Conservation (phyloP, 2,113 vertebrate species). For the Holacanthus passer region DNA sequence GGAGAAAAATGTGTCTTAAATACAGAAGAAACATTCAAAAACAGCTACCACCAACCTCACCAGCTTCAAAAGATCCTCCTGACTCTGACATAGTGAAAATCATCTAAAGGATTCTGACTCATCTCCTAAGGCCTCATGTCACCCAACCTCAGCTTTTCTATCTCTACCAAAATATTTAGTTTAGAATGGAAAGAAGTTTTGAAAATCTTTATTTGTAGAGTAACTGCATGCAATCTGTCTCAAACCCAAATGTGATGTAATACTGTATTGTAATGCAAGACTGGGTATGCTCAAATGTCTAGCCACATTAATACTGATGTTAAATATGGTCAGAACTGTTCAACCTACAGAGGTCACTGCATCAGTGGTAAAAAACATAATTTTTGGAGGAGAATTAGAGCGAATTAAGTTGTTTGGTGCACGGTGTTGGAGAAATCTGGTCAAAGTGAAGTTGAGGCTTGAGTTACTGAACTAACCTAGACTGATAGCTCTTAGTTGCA, state of each 20-base stretch:
- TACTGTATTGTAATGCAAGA: background rate
- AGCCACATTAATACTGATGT: background rate
- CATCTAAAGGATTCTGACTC: background rate
- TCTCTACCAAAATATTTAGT: background rate
- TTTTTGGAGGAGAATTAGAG: background rate
- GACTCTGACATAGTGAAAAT: background rate
- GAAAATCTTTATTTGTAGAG: background rate
- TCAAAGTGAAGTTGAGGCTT: background rate
- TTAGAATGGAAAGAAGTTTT: no score
- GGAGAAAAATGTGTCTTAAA: background rate
- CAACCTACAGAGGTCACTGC: background rate
- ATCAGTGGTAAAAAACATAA: background rate
- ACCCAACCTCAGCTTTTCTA: background rate
- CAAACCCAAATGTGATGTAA: slow-evolving; percentile 1
- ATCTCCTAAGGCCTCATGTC: background rate
- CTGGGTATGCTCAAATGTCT: no score
- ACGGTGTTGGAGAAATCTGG: background rate
- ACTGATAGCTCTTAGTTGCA: background rate
- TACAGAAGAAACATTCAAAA: background rate
- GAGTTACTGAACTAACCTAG: background rate
- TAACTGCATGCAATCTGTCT: no score
- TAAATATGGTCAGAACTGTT: background rate
- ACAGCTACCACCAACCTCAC: no score
- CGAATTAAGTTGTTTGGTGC: background rate
- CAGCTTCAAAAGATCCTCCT: background rate